phyloP scores from a whole-genome alignment of 2,888 invertebrate species.

The Pycnomerus fuliginosus region DNA sequence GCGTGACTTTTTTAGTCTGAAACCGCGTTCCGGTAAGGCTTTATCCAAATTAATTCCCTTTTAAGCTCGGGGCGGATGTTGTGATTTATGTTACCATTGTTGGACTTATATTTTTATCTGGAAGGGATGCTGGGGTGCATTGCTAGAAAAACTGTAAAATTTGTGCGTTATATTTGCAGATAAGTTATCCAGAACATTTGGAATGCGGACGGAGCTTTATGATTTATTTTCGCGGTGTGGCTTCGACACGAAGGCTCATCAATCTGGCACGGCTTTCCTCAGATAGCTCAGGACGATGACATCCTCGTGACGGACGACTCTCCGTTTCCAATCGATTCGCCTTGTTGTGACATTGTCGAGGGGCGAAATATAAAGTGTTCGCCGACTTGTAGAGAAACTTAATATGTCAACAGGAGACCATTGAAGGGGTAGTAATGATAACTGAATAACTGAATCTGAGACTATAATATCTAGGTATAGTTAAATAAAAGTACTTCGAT shows the following conservation, averaged over 20 bases:
- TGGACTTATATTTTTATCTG: neutral
- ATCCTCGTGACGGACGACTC: constrained; percentile 44
- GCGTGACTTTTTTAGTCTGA: no score
- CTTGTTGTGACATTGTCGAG: constrained; percentile 39
- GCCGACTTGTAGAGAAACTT: constrained; percentile 29
- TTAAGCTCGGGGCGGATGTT: constrained; percentile 7
- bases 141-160: constrained; percentile 9
- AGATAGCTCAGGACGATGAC: constrained; percentile 42
- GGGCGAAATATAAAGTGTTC: constrained; percentile 34
- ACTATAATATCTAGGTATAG: no score
- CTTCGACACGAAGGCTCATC: constrained; percentile 45
- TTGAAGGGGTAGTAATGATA: constrained; percentile 6
- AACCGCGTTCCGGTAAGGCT: no score
- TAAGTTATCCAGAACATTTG: constrained; percentile 13
- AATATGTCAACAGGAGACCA: constrained; percentile 28
- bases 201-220: constrained; percentile 25
- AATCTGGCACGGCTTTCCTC: constrained; percentile 44
- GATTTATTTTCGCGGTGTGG: constrained; percentile 47
- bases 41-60: no score
- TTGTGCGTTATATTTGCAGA: constrained; percentile 12
- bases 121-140: neutral
- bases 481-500: no score
- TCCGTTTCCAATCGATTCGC: constrained; percentile 41
- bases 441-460: constrained; percentile 5
- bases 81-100: neutral